Evolutionary conservation across 2,888 invertebrate genomes (phyloP).

Genomic region (Meghimatium bilineatum): DNA sequence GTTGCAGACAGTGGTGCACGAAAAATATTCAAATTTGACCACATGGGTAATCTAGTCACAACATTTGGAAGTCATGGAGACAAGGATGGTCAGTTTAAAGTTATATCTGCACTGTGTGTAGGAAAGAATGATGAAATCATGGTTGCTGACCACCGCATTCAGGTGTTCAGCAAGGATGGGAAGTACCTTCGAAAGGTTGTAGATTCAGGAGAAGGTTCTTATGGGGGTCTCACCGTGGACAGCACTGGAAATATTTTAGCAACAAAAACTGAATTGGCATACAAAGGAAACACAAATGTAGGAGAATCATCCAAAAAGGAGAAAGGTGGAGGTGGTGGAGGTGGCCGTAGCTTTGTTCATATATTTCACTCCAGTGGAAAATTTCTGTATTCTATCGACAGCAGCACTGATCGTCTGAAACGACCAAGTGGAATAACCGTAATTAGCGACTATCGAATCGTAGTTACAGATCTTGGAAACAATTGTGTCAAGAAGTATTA

Average conservation of each 20-base stretch:
- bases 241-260: constrained; percentile 84
- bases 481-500: constrained; percentile 90
- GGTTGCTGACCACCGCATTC: constrained; percentile 84
- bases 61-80: constrained; percentile 79
- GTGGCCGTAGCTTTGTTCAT: constrained; percentile 81
- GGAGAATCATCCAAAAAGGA: constrained; percentile 11
- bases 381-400: constrained; percentile 84
- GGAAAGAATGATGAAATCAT: constrained; percentile 88
- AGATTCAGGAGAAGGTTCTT: constrained; percentile 83
- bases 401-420: constrained; percentile 85
- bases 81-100: constrained; percentile 82
- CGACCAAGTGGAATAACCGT: constrained; percentile 87
- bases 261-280: constrained; percentile 82
- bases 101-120: constrained; percentile 86
- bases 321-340: constrained; percentile 21
- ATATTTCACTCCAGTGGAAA: constrained; percentile 81
- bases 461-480: constrained; percentile 90
- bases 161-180: constrained; percentile 87
- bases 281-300: constrained; percentile 17
- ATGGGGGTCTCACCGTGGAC: constrained; percentile 86
- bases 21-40: constrained; percentile 89
- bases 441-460: constrained; percentile 83
- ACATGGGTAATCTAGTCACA: constrained; percentile 84
- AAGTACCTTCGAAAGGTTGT: constrained; percentile 70
- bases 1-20: constrained; percentile 92